Evolutionary conservation across 2,113 vertebrate genomes (phyloP).

Genomic region (Holacanthus passer): DNA sequence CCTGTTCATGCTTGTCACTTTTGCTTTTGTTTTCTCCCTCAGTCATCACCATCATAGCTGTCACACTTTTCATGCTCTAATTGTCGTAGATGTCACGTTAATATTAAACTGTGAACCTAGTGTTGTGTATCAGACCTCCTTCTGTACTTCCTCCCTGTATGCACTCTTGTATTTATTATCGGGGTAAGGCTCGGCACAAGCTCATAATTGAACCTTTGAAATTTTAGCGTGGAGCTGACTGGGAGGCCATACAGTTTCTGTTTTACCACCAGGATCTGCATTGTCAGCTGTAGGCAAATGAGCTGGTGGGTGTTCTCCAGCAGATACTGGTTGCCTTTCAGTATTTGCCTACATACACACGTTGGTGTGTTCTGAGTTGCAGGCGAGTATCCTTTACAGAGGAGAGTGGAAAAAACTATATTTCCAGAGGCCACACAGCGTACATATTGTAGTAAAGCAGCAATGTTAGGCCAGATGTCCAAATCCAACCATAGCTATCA

Average conservation of each 20-base stretch:
- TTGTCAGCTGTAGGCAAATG: slow-evolving; percentile 72
- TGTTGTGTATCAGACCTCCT: neutral
- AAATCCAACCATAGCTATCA: slow-evolving; percentile 71
- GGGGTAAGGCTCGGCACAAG: neutral
- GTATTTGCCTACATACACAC: slow-evolving; percentile 65
- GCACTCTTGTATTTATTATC: neutral
- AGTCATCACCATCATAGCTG: neutral
- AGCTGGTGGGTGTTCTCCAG: slow-evolving; percentile 68
- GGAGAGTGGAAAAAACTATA: slow-evolving; percentile 57
- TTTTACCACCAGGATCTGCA: slow-evolving; percentile 49
- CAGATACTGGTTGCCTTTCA: slow-evolving; percentile 62
- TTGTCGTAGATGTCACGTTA: neutral
- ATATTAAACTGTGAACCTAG: neutral
- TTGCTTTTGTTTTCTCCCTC: neutral
- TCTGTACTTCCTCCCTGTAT: neutral
- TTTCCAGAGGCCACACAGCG: slow-evolving; percentile 67
- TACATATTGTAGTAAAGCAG: slow-evolving; percentile 44
- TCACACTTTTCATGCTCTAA: neutral
- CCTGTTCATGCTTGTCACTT: neutral
- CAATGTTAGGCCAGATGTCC: slow-evolving; percentile 60
- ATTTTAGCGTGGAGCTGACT: neutral
- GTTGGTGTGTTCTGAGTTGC: slow-evolving; percentile 42
- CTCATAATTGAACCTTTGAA: neutral
- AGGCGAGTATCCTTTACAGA: slow-evolving; percentile 47
- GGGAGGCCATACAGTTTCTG: slow-evolving; percentile 16